phyloP scores from a whole-genome alignment of 2,113 vertebrate genomes.

The Heterotis niloticus region DNA sequence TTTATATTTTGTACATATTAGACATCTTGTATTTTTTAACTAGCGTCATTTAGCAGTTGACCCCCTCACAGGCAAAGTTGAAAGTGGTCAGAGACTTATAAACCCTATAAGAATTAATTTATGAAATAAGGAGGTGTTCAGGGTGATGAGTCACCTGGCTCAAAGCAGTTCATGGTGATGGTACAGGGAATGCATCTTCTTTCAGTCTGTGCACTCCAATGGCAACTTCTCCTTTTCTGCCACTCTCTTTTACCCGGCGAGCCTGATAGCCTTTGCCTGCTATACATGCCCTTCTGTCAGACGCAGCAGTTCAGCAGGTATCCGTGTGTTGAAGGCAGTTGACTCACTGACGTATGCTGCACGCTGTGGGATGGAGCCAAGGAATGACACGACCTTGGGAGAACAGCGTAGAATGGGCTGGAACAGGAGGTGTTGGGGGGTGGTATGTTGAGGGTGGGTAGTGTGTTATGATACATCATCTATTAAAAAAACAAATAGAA shows the following conservation, averaged over 20 bases:
- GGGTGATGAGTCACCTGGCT: neutral
- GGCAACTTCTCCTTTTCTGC: neutral
- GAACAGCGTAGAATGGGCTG: too few relatives aligned
- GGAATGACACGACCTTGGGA: neutral
- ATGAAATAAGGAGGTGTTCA: too few relatives aligned
- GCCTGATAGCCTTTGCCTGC: neutral
- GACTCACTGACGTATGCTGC: neutral
- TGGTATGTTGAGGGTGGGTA: too few relatives aligned
- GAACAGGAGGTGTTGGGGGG: too few relatives aligned
- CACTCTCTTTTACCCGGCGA: neutral
- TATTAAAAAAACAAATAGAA: too few relatives aligned
- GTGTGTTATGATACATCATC: too few relatives aligned
- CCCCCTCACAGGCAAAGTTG: neutral
- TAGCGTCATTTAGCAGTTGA: too few relatives aligned
- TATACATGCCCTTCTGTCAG: neutral
- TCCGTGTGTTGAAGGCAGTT: neutral
- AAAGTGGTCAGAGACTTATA: too few relatives aligned
- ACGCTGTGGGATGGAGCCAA: neutral
- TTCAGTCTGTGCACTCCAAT: neutral
- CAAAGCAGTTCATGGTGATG: neutral
- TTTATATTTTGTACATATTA: too few relatives aligned
- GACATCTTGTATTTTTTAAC: too few relatives aligned
- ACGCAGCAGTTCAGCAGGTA: neutral
- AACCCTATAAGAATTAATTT: too few relatives aligned
- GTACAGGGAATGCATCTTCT: neutral